A percentile compares a stretch with the other conserved stretches of the same genome.
Conservation (phyloP, 2,888 invertebrate genomes). For the Pediacus dermestoides region DNA sequence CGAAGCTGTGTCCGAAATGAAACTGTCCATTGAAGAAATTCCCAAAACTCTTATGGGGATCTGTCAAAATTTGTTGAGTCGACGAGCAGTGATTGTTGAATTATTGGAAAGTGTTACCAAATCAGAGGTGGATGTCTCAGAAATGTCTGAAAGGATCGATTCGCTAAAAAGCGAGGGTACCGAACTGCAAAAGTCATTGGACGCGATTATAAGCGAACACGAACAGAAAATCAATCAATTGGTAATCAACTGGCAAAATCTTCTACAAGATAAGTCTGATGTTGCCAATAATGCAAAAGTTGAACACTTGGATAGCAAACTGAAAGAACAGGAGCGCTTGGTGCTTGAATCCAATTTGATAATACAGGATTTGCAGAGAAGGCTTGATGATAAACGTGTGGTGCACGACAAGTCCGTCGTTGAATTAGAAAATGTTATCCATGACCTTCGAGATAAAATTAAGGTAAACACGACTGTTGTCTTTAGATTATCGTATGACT, state of each 20-base stretch:
- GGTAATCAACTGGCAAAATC: conserved; percentile 32
- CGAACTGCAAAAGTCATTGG: conserved; percentile 36
- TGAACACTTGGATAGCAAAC: conserved; percentile 33
- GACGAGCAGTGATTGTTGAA: conserved; percentile 36
- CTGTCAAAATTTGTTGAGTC: conserved; percentile 39
- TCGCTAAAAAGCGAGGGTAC: conserved; percentile 28
- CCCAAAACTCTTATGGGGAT: conserved; percentile 39
- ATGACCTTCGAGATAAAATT: conserved; percentile 34
- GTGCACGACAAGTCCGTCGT: conserved; percentile 30
- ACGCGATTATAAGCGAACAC: conserved; percentile 34
- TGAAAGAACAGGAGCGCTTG: conserved; percentile 34
- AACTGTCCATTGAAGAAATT: conserved; percentile 39
- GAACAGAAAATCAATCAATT: conserved; percentile 35
- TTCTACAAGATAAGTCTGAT: conserved; percentile 29
- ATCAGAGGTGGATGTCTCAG: conserved; percentile 31
- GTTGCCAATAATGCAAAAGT: conserved; percentile 20
- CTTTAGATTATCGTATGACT: conserved; percentile 7
- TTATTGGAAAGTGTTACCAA: conserved; percentile 36
- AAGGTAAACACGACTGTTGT: conserved; percentile 22
- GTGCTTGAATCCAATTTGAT: conserved; percentile 27
- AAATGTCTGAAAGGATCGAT: conserved; percentile 34
- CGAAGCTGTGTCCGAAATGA: conserved; percentile 34
- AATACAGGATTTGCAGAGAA: conserved; percentile 34
- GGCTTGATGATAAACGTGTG: conserved; percentile 35
- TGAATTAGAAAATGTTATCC: conserved; percentile 32